Base-by-base conservation (phyloP, 2,113 vertebrate species). In the Notiomystis cincta region DNA sequence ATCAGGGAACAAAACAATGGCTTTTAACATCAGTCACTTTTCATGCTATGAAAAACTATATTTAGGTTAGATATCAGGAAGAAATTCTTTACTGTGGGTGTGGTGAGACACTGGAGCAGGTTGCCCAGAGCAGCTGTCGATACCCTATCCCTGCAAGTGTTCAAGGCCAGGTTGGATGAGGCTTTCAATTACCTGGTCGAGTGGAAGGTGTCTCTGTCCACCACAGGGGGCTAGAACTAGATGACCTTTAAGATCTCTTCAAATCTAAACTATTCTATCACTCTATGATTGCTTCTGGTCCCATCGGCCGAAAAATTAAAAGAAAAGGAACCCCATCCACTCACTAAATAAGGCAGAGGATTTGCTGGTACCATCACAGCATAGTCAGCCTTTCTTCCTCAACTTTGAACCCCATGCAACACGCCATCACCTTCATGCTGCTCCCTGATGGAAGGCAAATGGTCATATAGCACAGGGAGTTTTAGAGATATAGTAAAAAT, bases 351-450 rank as follows among this genome's bases (percentile, higher is more conserved):
- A 87, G 37, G 31, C 16, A n/a, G 15, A 69, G 15, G 18, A 35
- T 72, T 86, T 10, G 0, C 37, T 54, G 38, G 11, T 71, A 58
- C 10, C 20, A n/a, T 14, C 44, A 38, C 22, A 71, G 19, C 19
- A 62, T 17, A 10, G 70, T 57, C 50, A 84, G 5, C 51, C 14
- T 72, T 64, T 89, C 58, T 61, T 71, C 23, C 35, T 53, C 27
- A 76, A 20, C 8, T 25, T 48, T 65, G 45, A 87, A 19, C 3
- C 3, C 4, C 61, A 31, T 0, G 0, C 6, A 28, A n/a, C 22
- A 54, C 17, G 10, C 5, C 3, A 42, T 5, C 15, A 67, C 12
- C 28, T 75, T 82, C 2, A 0, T 17, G 3, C 11, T 48, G 5
- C n/a, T 65, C 10, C 11, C 33, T 42, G 51, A n/a, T 8, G 12